Conservation (phyloP, 2,888 invertebrate species). For the Monoplex corrugatus region DNA sequence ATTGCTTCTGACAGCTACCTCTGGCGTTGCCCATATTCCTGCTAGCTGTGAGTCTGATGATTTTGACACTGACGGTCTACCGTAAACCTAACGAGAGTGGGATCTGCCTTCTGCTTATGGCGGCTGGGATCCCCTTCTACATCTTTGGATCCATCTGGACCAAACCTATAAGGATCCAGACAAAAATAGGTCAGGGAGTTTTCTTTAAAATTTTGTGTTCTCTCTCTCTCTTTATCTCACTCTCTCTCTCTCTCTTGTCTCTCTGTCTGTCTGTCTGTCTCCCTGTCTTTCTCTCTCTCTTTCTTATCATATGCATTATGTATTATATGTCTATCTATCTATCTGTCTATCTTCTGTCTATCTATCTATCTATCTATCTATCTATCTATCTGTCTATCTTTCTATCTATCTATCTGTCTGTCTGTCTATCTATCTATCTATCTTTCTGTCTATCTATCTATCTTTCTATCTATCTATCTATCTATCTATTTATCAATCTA, state of each 20-base stretch:
- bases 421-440: no score
- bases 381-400: no score
- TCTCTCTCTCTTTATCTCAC: no score
- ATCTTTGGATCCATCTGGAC: constrained; percentile 69
- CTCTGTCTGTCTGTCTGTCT: neutral
- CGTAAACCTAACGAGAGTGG: constrained; percentile 75
- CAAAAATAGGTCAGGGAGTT: constrained; percentile 58
- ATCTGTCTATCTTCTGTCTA: no score
- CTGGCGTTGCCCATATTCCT: constrained; percentile 69
- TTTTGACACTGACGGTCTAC: constrained; percentile 73
- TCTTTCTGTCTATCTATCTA: no score
- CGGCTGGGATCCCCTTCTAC: constrained; percentile 71
- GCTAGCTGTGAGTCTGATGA: constrained; percentile 64
- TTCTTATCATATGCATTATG: no score
- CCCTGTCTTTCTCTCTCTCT: neutral
- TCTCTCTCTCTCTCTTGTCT: neutral
- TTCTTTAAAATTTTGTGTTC: neutral
- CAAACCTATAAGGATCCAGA: constrained; percentile 64
- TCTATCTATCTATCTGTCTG: no score
- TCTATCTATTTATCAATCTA: no score
- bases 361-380: no score
- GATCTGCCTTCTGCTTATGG: constrained; percentile 69
- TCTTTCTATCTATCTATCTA: no score
- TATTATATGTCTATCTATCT: no score
- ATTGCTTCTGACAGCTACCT: constrained; percentile 69